phyloP scores from a whole-genome alignment of 2,888 invertebrate genomes.

The Meiosimyza platycephala region DNA sequence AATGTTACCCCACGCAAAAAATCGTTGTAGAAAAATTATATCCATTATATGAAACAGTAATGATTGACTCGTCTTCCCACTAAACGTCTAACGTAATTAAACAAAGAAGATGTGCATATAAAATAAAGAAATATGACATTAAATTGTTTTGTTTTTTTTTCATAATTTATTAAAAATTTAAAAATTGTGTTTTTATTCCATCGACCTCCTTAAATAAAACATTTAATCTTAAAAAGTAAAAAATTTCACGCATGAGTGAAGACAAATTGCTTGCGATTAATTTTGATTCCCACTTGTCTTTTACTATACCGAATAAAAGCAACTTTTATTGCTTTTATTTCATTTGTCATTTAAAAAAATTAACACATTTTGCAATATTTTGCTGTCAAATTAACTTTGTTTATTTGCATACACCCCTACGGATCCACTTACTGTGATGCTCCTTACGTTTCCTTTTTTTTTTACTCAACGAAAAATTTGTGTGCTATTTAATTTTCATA shows the following conservation, averaged over 20 bases:
- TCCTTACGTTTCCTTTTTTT: conserved; percentile 37
- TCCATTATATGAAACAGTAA: too few species aligned
- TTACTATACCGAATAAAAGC: conserved; percentile 31
- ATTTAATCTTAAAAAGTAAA: background rate
- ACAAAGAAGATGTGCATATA: too few species aligned
- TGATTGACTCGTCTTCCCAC: too few species aligned
- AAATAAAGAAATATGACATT: too few species aligned
- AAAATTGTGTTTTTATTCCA: too few species aligned
- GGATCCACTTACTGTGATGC: conserved; percentile 13
- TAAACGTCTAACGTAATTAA: too few species aligned
- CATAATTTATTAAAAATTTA: too few species aligned
- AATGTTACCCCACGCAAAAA: too few species aligned
- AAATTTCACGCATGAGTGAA: conserved; percentile 56
- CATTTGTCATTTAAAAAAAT: conserved; percentile 50
- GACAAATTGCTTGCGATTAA: conserved; percentile 52
- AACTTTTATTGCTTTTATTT: conserved; percentile 40
- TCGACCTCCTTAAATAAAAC: too few species aligned
- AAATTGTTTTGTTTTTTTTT: too few species aligned
- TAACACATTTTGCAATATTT: conserved; percentile 60
- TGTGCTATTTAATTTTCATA: conserved; percentile 18
- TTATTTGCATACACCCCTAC: background rate
- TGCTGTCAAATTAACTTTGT: conserved; percentile 45
- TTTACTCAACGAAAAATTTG: conserved; percentile 13
- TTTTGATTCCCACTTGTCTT: conserved; percentile 21
- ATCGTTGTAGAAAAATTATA: too few species aligned